Conservation (phyloP, 1,140 invertebrate genomes). For the Oncopodura yosiiana region DNA sequence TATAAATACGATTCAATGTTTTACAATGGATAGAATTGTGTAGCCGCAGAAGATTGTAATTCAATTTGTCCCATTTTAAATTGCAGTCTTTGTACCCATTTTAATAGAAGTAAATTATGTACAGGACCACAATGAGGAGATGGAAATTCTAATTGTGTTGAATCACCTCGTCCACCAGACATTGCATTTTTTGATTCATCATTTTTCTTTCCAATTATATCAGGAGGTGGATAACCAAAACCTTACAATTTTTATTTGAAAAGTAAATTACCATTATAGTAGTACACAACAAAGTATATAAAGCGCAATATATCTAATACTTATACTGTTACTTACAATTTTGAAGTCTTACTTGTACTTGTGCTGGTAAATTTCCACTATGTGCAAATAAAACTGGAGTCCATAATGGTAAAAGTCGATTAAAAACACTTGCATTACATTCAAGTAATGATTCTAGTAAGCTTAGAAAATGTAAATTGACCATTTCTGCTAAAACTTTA, state of each 20-base stretch:
- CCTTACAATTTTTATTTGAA: slow-evolving; percentile 37
- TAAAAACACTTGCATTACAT: slow-evolving; percentile 84
- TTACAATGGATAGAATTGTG: slow-evolving; percentile 75
- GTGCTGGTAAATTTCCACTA: slow-evolving; percentile 60
- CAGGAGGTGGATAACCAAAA: slow-evolving; percentile 58
- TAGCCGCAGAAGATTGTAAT: slow-evolving; percentile 83
- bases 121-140: slow-evolving; percentile 28
- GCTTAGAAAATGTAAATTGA: slow-evolving; percentile 92
- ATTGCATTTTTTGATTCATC: background rate
- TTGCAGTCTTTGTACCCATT: slow-evolving; percentile 85
- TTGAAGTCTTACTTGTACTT: background rate
- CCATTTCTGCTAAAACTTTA: slow-evolving; percentile 90
- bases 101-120: slow-evolving; percentile 47
- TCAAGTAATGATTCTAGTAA: slow-evolving; percentile 91
- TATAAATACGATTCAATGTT: background rate
- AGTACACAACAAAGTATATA: too few relatives aligned
- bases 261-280: too few relatives aligned
- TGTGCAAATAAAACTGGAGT: slow-evolving; percentile 84
- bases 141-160: slow-evolving; percentile 26
- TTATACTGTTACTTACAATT: background rate
- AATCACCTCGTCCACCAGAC: background rate
- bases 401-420: slow-evolving; percentile 74
- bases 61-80: slow-evolving; percentile 98
- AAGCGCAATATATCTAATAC: background rate
- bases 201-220: slow-evolving; percentile 17